Conservation (phyloP, 35 echinoderm and acorn worm genomes). For the Anneissia japonica region DNA sequence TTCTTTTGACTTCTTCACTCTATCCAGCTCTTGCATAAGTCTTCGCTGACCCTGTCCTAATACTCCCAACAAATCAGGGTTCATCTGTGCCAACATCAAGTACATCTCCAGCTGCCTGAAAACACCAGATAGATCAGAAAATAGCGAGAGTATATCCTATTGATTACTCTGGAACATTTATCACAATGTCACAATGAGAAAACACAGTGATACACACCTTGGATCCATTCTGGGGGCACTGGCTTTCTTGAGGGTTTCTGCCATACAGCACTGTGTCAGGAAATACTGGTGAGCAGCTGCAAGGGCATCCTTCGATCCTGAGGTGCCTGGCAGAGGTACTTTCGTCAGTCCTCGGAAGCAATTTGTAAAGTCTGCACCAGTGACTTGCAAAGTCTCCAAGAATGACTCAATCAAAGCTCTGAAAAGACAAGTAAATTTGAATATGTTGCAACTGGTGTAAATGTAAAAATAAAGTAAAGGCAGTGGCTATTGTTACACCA, state of each 20-base stretch:
- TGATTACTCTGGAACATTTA: neutral
- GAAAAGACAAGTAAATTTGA: neutral
- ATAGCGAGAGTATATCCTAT: neutral
- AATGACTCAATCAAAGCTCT: conserved; percentile 78
- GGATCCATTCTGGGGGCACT: conserved; percentile 66
- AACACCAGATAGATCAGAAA: neutral
- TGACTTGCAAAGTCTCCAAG: conserved; percentile 57
- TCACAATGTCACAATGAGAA: neutral
- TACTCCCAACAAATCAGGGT: conserved; percentile 55
- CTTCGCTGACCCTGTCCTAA: conserved; percentile 35
- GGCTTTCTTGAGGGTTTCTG: conserved; percentile 78
- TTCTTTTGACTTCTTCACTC: conserved; percentile 71
- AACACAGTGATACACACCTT: conserved; percentile 29
- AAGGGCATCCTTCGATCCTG: neutral
- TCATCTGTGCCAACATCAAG: conserved; percentile 83
- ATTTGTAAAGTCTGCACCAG: conserved; percentile 87
- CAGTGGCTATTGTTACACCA: too few species aligned
- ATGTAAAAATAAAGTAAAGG: too few species aligned
- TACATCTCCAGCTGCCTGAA: conserved; percentile 83
- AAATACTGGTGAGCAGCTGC: conserved; percentile 29
- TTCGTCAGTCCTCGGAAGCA: conserved; percentile 70
- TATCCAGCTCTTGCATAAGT: conserved; percentile 57
- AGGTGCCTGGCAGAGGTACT: conserved; percentile 49
- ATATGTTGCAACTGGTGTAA: too few species aligned
- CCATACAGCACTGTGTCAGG: conserved; percentile 59